Conservation (phyloP, 2,888 invertebrate species). For the Synanthedon andrenaeformis region DNA sequence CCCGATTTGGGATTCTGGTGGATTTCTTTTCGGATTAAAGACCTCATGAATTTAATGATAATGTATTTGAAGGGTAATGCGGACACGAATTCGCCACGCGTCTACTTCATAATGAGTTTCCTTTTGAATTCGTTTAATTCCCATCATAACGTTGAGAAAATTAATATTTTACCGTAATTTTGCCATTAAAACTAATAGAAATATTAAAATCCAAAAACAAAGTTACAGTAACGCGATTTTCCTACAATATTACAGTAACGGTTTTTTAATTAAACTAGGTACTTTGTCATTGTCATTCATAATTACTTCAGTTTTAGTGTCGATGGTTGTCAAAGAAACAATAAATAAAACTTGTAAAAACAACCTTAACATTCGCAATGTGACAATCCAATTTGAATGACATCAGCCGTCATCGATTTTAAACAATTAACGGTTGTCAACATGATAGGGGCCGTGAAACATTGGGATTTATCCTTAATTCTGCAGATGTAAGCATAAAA, state of each 20-base stretch:
- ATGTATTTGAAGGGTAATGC: constrained; percentile 50
- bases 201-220: too few relatives aligned
- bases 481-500: neutral
- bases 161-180: neutral
- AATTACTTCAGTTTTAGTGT: too few relatives aligned
- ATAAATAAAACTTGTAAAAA: too few relatives aligned
- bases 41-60: constrained; percentile 68
- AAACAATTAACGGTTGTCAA: neutral
- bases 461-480: neutral
- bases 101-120: constrained; percentile 33
- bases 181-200: neutral
- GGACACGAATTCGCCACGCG: constrained; percentile 45
- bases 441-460: neutral
- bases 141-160: neutral
- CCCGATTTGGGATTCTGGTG: constrained; percentile 63
- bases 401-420: neutral
- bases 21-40: constrained; percentile 69
- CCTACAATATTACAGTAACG: too few relatives aligned
- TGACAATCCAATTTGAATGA: neutral
- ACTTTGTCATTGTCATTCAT: too few relatives aligned
- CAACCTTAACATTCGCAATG: too few relatives aligned
- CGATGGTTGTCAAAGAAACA: too few relatives aligned
- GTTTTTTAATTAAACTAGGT: too few relatives aligned
- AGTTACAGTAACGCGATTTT: too few relatives aligned
- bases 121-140: neutral